Evolutionary conservation across 2,797 vertebrate species (phyloP).

Genomic region (Florisuga fusca): DNA sequence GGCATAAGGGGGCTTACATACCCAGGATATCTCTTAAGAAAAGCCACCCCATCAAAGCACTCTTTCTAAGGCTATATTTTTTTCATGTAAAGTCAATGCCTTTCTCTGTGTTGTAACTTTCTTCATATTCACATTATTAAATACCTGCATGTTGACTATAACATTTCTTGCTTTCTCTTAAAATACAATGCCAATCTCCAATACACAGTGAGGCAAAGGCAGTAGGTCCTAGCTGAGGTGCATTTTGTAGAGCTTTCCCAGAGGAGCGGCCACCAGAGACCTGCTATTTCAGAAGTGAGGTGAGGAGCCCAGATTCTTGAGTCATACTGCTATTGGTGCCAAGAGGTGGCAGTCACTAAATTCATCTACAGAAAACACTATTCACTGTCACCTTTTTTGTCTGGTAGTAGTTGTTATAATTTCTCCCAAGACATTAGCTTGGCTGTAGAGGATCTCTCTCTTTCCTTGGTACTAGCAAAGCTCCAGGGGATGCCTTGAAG

Average conservation of each 20-base stretch:
- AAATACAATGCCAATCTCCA: background rate
- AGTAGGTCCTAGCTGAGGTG: background rate
- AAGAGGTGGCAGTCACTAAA: background rate
- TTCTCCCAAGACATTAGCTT: background rate
- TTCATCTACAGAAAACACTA: background rate
- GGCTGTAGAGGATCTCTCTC: background rate
- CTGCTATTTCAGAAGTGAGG: background rate
- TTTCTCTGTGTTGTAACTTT: background rate
- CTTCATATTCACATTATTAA: background rate
- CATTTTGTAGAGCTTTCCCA: background rate
- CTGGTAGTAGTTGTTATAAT: background rate
- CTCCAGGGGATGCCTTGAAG: background rate
- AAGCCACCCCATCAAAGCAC: accelerated
- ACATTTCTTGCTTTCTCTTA: background rate
- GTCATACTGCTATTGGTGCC: background rate
- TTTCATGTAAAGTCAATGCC: background rate
- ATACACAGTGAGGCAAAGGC: background rate
- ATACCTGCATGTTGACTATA: background rate
- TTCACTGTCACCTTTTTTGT: background rate
- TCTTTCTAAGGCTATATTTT: accelerated
- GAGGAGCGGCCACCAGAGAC: background rate
- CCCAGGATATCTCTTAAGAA: background rate
- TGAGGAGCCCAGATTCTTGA: background rate
- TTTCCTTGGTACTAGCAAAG: background rate
- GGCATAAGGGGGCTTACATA: background rate